Conservation (phyloP, 2,888 invertebrate genomes). For the Laothoe populi region DNA sequence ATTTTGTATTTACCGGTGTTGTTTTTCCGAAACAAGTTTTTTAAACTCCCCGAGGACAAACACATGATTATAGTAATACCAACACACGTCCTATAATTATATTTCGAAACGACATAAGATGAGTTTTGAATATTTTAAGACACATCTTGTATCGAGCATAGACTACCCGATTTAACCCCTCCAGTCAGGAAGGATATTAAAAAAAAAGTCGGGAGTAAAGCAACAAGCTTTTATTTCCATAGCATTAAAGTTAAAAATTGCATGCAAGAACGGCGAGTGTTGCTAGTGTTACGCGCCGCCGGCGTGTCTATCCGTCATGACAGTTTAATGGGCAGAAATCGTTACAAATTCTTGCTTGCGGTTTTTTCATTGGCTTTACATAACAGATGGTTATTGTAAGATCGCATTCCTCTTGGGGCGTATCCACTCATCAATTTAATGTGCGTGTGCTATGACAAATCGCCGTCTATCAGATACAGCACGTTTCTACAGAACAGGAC, state of each 20-base stretch:
- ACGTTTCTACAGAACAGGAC: conserved; percentile 44
- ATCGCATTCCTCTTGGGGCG: conserved; percentile 43
- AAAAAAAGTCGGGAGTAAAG: too few relatives aligned
- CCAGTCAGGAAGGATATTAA: too few relatives aligned
- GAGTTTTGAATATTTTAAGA: conserved; percentile 23
- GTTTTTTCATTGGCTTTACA: conserved; percentile 41
- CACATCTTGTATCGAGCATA: conserved; percentile 9
- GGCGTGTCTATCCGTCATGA: too few relatives aligned
- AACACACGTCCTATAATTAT: conserved; percentile 14
- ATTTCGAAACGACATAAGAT: conserved; percentile 17
- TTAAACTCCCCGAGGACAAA: conserved; percentile 12
- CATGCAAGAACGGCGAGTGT: too few relatives aligned
- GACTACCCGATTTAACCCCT: too few relatives aligned
- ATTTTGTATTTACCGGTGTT: conserved; percentile 10
- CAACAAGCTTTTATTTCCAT: too few relatives aligned
- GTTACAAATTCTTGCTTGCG: conserved; percentile 35
- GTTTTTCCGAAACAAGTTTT: conserved; percentile 19
- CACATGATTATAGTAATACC: conserved; percentile 16
- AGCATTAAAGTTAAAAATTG: too few relatives aligned
- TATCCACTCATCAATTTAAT: conserved; percentile 54
- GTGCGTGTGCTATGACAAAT: conserved; percentile 53
- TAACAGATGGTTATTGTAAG: conserved; percentile 49
- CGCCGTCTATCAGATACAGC: conserved; percentile 42
- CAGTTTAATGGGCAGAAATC: conserved; percentile 26
- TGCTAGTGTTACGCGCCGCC: too few relatives aligned